Conservation (phyloP, 2,888 invertebrate genomes). For the Saturnia pavonia region DNA sequence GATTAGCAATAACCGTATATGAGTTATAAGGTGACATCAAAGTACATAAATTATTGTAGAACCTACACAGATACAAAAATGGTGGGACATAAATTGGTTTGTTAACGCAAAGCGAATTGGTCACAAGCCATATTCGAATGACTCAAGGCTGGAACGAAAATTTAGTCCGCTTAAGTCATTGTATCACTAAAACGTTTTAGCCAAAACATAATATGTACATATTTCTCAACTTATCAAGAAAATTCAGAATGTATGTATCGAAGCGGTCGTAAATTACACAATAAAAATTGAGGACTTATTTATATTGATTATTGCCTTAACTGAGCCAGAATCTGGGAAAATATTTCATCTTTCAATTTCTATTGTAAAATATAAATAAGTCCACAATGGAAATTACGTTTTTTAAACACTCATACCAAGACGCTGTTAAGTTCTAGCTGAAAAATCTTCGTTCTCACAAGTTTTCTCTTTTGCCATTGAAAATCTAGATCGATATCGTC, state of each 20-base stretch:
- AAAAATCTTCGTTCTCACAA: constrained; percentile 19
- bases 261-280: constrained; percentile 21
- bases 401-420: constrained; percentile 75
- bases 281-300: neutral
- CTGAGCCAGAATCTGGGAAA: neutral
- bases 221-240: constrained; percentile 19
- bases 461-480: constrained; percentile 21
- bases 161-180: constrained; percentile 30
- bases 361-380: constrained; percentile 3
- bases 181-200: constrained; percentile 19
- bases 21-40: constrained; percentile 9
- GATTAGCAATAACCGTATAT: neutral
- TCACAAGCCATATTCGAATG: constrained; percentile 44
- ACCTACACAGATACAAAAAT: constrained; percentile 28
- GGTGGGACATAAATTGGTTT: constrained; percentile 35
- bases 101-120: constrained; percentile 45
- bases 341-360: neutral
- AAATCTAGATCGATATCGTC: constrained; percentile 18
- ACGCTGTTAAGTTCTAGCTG: constrained; percentile 72
- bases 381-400: constrained; percentile 53
- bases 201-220: neutral
- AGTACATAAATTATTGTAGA: constrained; percentile 34
- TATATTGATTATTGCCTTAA: neutral
- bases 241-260: constrained; percentile 50
- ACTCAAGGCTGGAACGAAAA: constrained; percentile 42